phyloP scores from a whole-genome alignment of 1,140 invertebrate genomes.

The Argopecten irradians region DNA sequence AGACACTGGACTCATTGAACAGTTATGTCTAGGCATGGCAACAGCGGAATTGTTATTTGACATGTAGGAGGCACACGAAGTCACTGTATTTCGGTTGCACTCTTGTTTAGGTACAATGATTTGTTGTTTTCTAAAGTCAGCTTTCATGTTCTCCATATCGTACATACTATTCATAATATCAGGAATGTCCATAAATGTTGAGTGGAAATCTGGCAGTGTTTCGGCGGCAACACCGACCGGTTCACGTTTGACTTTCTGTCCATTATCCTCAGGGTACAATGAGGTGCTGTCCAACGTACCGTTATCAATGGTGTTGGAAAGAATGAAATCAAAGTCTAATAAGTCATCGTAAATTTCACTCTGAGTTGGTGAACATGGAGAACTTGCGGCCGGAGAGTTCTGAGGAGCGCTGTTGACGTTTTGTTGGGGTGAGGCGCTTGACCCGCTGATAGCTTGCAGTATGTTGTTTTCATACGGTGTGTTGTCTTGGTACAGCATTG shows the following conservation, averaged over 20 bases:
- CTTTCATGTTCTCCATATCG: slow-evolving; percentile 57
- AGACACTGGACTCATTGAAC: slow-evolving; percentile 54
- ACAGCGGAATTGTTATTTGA: slow-evolving; percentile 51
- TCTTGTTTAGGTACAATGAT: slow-evolving; percentile 66
- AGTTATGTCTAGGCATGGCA: slow-evolving; percentile 52
- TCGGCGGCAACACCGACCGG: slow-evolving; percentile 45
- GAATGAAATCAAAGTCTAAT: slow-evolving; percentile 75
- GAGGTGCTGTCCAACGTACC: slow-evolving; percentile 48
- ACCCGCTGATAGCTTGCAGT: slow-evolving; percentile 57
- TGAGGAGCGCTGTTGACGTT: slow-evolving; percentile 35
- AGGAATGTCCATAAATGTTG: slow-evolving; percentile 74
- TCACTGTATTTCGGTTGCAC: slow-evolving; percentile 47
- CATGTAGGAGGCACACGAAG: slow-evolving; percentile 65
- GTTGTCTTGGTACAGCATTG: slow-evolving; percentile 69
- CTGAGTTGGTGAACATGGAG: slow-evolving; percentile 27
- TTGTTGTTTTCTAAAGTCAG: slow-evolving; percentile 56
- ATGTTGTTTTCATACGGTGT: slow-evolving; percentile 70
- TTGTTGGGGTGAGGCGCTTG: slow-evolving; percentile 44
- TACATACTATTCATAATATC: slow-evolving; percentile 66
- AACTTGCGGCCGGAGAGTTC: slow-evolving; percentile 39
- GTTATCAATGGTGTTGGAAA: slow-evolving; percentile 69
- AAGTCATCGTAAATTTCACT: slow-evolving; percentile 68
- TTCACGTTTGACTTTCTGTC: slow-evolving; percentile 67
- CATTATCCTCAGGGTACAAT: slow-evolving; percentile 65
- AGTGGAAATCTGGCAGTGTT: slow-evolving; percentile 71